Base-by-base conservation (phyloP, 2,113 vertebrate genomes). In the Embiotoca jacksoni region DNA sequence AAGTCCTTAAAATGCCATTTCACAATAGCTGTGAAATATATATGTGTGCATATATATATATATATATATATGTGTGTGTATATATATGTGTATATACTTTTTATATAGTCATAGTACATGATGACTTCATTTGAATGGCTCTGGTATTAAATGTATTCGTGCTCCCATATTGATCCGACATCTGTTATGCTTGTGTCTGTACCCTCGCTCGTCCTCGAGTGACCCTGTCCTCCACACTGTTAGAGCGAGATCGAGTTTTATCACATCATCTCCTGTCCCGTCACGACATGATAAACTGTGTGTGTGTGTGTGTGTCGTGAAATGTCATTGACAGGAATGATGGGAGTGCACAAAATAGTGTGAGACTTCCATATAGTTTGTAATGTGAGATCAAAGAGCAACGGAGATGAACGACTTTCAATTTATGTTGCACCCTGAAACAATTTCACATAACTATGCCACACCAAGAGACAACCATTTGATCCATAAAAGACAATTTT, bases 211-310 rank as follows among this genome's bases (percentile, higher is more conserved):
- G 44, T 83, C 78, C 75, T 75, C 32, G 15, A 55, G 8, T 64
- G 58, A 78, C 62, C 64, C 64, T 3, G 61, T 66, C 53, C 53
- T 32, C 33, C n/a, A 9, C 31, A 36, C 58, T 23, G 68, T 5
- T 67, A n/a, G 74, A 46, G 47, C 16, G 13, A 39, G 47, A 67
- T 37, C 30, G 72, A 63, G 73, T 77, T 83, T 88, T 31, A 84
- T 74, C 41, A 41, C 37, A 77, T 77, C 53, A 31, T 53, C 49
- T 30, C 10, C 49, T n/a, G 59, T 65, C 23, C 59, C 47, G 5
- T 82, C 50, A 59, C 53, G 14, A 55, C 33, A 32, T 68, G 55
- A 84, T 56, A 15, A 64, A 64, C 36, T 62, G 59, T 35, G 35
- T 23, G 39, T 32, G 46, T 79, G 31, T 33, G 56, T 85, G 44